phyloP scores from a whole-genome alignment of 1,140 invertebrate genomes.

The Zaprionus tsacasi region DNA sequence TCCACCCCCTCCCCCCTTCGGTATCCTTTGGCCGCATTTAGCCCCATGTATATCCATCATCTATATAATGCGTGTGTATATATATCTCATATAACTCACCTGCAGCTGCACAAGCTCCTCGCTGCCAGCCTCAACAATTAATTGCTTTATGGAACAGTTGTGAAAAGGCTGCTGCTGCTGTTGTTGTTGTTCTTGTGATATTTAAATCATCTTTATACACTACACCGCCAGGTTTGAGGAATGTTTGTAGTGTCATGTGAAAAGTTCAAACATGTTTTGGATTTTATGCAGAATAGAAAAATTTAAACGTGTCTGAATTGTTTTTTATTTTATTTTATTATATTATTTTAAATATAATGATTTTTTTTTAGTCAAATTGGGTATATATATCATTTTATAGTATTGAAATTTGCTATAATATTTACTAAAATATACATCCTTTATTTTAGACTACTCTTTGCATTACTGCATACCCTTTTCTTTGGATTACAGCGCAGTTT shows the following conservation, averaged over 20 bases:
- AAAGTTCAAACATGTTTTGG: background rate
- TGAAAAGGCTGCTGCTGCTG: constrained; percentile 32
- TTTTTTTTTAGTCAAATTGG: too few species aligned
- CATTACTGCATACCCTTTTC: background rate
- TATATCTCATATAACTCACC: constrained; percentile 48
- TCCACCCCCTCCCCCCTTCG: constrained; percentile 9
- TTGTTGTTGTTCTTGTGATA: constrained; percentile 19
- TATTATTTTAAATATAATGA: too few species aligned
- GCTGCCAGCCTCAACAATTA: constrained; percentile 48
- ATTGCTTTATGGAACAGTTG: constrained; percentile 48
- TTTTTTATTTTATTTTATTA: too few species aligned
- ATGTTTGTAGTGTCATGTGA: background rate
- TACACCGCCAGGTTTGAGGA: background rate
- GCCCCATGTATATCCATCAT: constrained; percentile 41
- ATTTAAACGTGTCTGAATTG: background rate
- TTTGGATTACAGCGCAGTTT: background rate
- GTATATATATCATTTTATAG: too few species aligned
- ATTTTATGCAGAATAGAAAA: too few species aligned
- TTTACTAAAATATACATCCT: background rate
- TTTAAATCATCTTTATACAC: constrained; percentile 36
- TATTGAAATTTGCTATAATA: background rate
- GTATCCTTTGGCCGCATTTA: constrained; percentile 30
- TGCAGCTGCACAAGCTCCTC: constrained; percentile 42
- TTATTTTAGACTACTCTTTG: background rate
- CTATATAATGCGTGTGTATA: constrained; percentile 14